Base-by-base conservation (phyloP, 1,140 invertebrate species). In the Zaprionus inermis region DNA sequence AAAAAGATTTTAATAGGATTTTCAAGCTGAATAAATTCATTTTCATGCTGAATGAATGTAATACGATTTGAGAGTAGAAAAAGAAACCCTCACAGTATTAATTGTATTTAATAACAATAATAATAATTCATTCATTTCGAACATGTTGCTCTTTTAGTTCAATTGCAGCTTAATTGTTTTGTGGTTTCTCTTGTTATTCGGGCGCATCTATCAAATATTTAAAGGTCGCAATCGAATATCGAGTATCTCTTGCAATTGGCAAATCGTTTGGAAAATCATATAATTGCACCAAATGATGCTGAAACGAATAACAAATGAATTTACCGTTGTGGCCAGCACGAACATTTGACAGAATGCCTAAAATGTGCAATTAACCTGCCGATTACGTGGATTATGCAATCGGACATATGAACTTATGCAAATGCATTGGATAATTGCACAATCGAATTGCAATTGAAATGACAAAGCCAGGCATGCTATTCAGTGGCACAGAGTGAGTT, bases 181-280 rank as follows among this genome's bases (percentile, higher is more conserved):
- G 54, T 41, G 36, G 18, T 2, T 22, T 41, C 5, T 41, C 12
- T 58, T 58, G 5, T 28, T 38, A 49, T 52, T 12, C 20, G 38
- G 1, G 34, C 5, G n/a, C 11, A 41, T 30, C 22, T 11, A 24
- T 41, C 36, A 38, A 56, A 11, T 54, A 46, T 56, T 56, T 30
- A 65, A 65, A 41, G 54, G 28, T 28, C 30, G 20, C 32, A 41
- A 41, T 69, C 6, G 18, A 51, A 59, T n/a, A n/a, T 67, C 38
- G 57, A 63, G 72, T 64, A 38, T 46, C 16, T 63, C 30, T 20
- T 56, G 51, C 49, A 71, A 63, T 56, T 41, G 60, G 54, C 58
- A 67, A 83, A 67, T 84, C 41, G 52, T 56, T 70, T 77, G 57
- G 67, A 72, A 83, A 83, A 72, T 83, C 55, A 32, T 38, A 22